Conservation (phyloP, 2,113 vertebrate genomes). For the Eleginops maclovinus region DNA sequence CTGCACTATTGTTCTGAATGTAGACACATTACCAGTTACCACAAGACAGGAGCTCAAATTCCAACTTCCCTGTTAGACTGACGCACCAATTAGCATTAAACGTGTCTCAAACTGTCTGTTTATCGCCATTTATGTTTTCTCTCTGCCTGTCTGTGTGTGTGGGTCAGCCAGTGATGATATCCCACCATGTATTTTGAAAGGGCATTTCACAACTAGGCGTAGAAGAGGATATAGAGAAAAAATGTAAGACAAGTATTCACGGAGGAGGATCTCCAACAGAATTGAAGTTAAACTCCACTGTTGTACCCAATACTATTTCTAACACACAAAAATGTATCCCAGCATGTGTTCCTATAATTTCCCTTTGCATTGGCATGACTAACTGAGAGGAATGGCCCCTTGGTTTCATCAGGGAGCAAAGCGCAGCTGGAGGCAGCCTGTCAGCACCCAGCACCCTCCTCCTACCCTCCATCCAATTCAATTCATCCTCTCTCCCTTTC, state of each 20-base stretch:
- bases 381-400: slow-evolving; percentile 35
- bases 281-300: slow-evolving; percentile 30
- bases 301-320: background rate
- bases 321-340: background rate
- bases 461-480: too few species aligned
- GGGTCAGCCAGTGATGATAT: background rate
- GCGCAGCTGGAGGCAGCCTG: slow-evolving; percentile 75
- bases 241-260: slow-evolving; percentile 12
- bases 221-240: background rate
- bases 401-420: slow-evolving; percentile 46
- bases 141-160: background rate
- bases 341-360: slow-evolving; percentile 20
- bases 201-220: background rate
- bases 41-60: background rate
- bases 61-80: slow-evolving; percentile 17
- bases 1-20: slow-evolving; percentile 49
- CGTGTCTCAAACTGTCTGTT: slow-evolving; percentile 1
- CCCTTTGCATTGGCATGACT: slow-evolving; percentile 33
- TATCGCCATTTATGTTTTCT: background rate
- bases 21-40: slow-evolving; percentile 7
- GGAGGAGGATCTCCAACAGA: slow-evolving; percentile 19
- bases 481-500: slow-evolving; percentile 48
- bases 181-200: background rate
- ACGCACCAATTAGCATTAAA: slow-evolving; percentile 43
- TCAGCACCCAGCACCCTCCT: slow-evolving; percentile 65